Conservation (phyloP, 2,888 invertebrate genomes). For the Mimachlamys varia region DNA sequence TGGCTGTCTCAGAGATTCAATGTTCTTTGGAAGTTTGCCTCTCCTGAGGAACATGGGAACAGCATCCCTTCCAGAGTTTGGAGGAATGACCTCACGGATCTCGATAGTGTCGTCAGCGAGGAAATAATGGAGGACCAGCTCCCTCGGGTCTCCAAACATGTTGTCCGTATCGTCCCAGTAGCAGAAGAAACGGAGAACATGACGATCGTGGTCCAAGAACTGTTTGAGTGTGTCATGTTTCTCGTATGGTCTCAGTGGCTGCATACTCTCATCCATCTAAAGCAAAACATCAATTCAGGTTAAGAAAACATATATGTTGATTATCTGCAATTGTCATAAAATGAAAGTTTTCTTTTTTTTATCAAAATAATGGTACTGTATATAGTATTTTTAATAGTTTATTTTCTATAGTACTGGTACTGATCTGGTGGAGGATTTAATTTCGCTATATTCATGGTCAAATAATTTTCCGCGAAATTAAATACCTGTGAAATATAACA, state of each 20-base stretch:
- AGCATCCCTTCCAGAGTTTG: conserved; percentile 87
- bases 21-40: conserved; percentile 90
- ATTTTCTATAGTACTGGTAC: too few species aligned
- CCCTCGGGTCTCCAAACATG: conserved; percentile 89
- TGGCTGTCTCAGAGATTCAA: conserved; percentile 77
- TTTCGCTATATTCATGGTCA: too few species aligned
- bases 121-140: conserved; percentile 92
- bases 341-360: too few species aligned
- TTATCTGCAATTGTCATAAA: too few species aligned
- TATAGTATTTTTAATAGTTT: too few species aligned
- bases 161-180: conserved; percentile 94
- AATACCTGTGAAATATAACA: too few species aligned
- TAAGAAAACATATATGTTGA: not conserved
- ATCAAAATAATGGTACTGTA: too few species aligned
- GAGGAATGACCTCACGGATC: conserved; percentile 88
- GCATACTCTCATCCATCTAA: conserved; percentile 80
- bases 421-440: too few species aligned
- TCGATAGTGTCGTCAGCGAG: conserved; percentile 94
- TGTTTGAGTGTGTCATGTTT: conserved; percentile 86
- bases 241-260: conserved; percentile 81
- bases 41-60: conserved; percentile 89
- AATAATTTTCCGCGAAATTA: too few species aligned
- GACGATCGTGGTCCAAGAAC: conserved; percentile 91
- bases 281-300: conserved; percentile 36
- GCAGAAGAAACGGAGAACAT: conserved; percentile 89